Base-by-base conservation (phyloP, 2,113 vertebrate species). In the Tychaedon coryphoeus region DNA sequence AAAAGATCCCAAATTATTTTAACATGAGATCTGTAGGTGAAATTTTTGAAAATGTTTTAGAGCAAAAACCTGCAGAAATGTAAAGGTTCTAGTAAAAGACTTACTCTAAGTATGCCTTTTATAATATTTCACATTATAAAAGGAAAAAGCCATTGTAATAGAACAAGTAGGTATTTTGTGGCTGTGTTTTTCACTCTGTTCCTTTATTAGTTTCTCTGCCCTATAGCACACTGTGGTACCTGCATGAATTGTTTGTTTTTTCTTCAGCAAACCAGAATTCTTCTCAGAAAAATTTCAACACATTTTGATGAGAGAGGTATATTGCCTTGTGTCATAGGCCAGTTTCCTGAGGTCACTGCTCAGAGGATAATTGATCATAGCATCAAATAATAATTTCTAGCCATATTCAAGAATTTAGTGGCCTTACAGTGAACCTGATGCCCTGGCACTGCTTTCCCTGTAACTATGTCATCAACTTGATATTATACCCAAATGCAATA, bases 1-100 rank as follows among this genome's bases (percentile, higher is more conserved):
- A 96, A 83, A 78, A 88, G 53, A 90, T 86, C 82, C 78, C 61
- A 54, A 88, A 78, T 94, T 95, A 84, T 84, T 94, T 93, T 90
- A 94, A 67, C 53, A 38, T 18, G 48, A 92, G 31, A 66, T 80
- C 42, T 86, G 18, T 36, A 67, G 36, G 25, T 64, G 29, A 95
- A 60, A 14, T 72, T 94, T 51, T n/a, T 29, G 33, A 92, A 43
- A 64, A 31, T 9, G 10, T 53, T 90, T 94, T 53, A 83, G 58
- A 54, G 67, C n/a, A 95, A 71, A 78, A 71, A 33, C n/a, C 14
- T 47, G 11, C 14, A 86, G 19, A 88, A 77, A 83, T 26, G 3
- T 40, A 45, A 58, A 66, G 26, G 7, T 47, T 91, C 22, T 62
- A 83, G 29, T 25, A 56, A 66, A 79, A 76, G 4, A 26, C 18